These are phyloP conservation scores for Notocelia uddmanniana DNA, from an alignment of 2,888 invertebrate genomes.

Conservation along the genomic window DNA sequence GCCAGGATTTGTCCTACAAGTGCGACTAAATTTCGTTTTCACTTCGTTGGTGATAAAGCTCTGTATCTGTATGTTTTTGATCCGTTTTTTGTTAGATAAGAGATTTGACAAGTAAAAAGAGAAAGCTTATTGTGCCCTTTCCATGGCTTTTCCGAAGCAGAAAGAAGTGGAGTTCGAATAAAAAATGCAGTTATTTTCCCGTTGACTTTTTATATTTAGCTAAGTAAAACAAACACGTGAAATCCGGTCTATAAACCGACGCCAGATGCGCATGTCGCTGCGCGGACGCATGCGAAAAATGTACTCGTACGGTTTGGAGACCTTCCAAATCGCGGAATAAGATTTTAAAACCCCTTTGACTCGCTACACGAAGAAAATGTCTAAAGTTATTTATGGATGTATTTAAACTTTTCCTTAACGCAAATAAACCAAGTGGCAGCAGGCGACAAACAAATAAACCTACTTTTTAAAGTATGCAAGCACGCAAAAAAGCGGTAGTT, in stretches of 20 bases:
- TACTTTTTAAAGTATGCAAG: constrained; percentile 8
- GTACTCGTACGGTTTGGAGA: constrained; percentile 60
- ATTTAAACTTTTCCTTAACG: constrained; percentile 17
- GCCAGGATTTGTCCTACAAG: too few relatives aligned
- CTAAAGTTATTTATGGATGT: constrained; percentile 34
- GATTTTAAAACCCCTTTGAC: constrained; percentile 51
- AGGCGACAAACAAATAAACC: constrained; percentile 32
- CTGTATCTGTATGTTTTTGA: background rate
- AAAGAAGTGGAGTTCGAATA: background rate
- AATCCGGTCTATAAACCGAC: constrained; percentile 50
- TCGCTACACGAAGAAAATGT: constrained; percentile 42
- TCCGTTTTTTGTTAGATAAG: background rate
- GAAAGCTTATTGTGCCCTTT: background rate
- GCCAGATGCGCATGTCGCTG: constrained; percentile 52
- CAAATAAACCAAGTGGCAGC: constrained; percentile 17
- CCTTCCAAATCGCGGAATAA: constrained; percentile 55
- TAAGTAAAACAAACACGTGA: constrained; percentile 53
- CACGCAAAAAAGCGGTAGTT: background rate
- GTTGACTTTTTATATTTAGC: constrained; percentile 44
- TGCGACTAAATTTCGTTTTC: constrained; percentile 7
- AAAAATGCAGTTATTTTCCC: constrained; percentile 34
- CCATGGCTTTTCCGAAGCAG: too few relatives aligned
- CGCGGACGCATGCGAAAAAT: constrained; percentile 58
- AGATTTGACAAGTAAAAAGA: background rate
- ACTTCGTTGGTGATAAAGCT: background rate